phyloP scores from a whole-genome alignment of 2,888 invertebrate genomes.

The Dascillus cervinus region DNA sequence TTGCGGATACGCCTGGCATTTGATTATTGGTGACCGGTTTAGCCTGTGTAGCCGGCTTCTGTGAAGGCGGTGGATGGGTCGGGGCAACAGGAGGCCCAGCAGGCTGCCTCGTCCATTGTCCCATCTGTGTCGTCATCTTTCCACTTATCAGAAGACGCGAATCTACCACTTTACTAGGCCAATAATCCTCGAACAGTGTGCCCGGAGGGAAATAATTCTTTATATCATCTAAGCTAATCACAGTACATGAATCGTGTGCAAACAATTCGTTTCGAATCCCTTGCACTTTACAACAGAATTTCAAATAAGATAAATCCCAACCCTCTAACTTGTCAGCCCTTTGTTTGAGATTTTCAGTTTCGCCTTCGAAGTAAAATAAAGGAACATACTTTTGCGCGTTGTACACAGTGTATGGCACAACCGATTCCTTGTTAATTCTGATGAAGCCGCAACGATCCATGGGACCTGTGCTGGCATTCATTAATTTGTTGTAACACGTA shows the following conservation, averaged over 20 bases:
- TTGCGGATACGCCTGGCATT: conserved; percentile 30
- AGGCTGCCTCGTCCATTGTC: conserved; percentile 75
- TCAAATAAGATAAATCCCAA: conserved; percentile 88
- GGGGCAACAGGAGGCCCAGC: conserved; percentile 64
- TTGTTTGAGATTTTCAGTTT: conserved; percentile 83
- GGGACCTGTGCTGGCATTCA: conserved; percentile 59
- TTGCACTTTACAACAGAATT: conserved; percentile 92
- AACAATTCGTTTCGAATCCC: conserved; percentile 86
- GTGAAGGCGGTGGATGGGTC: conserved; percentile 39
- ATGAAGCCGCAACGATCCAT: conserved; percentile 85
- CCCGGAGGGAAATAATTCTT: conserved; percentile 86
- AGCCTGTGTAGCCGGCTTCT: conserved; percentile 38
- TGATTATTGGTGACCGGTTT: conserved; percentile 31
- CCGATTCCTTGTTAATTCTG: conserved; percentile 85
- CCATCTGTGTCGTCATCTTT: conserved; percentile 49
- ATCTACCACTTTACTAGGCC: conserved; percentile 85
- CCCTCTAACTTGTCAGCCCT: conserved; percentile 82
- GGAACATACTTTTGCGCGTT: conserved; percentile 83
- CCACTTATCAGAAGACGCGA: conserved; percentile 68
- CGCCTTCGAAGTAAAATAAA: conserved; percentile 83
- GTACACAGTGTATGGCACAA: conserved; percentile 84
- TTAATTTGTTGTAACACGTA: conserved; percentile 78
- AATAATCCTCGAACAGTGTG: conserved; percentile 86
- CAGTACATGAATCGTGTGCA: conserved; percentile 83
- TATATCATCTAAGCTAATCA: conserved; percentile 83